Evolutionary conservation across 1,140 invertebrate species (phyloP).

Genomic region (Sarcophaga bullata): DNA sequence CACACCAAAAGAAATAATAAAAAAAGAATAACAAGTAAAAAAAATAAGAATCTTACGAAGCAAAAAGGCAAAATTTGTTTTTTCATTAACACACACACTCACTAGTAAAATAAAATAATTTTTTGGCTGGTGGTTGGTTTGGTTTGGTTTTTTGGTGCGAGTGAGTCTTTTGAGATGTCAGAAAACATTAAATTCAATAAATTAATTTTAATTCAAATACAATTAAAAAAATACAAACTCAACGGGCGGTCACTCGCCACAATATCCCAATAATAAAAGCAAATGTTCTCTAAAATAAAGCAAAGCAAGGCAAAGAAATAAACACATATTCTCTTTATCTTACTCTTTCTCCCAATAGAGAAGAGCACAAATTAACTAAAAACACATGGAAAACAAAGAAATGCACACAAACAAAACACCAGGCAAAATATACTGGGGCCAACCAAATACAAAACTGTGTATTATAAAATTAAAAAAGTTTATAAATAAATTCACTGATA

Average conservation of each 20-base stretch:
- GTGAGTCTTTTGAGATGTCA: constrained; percentile 17
- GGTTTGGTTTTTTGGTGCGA: not conserved
- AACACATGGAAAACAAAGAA: not conserved
- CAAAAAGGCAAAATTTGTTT: too few species aligned
- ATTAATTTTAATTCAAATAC: constrained; percentile 1
- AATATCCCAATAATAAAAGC: too few species aligned
- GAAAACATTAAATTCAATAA: constrained; percentile 37
- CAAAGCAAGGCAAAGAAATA: not conserved
- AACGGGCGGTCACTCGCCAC: too few species aligned
- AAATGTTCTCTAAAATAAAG: too few species aligned
- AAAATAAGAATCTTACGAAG: too few species aligned
- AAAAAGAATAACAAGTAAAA: not conserved
- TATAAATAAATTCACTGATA: too few species aligned
- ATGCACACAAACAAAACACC: not conserved
- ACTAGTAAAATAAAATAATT: not conserved
- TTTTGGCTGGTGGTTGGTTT: too few species aligned
- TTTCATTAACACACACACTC: constrained; percentile 1
- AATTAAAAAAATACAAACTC: not conserved
- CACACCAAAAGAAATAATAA: not conserved
- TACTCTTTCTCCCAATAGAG: not conserved
- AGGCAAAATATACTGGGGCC: not conserved
- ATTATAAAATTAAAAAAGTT: too few species aligned
- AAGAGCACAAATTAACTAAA: not conserved
- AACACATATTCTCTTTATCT: not conserved
- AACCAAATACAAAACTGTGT: too few species aligned